Evolutionary conservation across 1,140 invertebrate species (phyloP).

Genomic region (Sipha flava): DNA sequence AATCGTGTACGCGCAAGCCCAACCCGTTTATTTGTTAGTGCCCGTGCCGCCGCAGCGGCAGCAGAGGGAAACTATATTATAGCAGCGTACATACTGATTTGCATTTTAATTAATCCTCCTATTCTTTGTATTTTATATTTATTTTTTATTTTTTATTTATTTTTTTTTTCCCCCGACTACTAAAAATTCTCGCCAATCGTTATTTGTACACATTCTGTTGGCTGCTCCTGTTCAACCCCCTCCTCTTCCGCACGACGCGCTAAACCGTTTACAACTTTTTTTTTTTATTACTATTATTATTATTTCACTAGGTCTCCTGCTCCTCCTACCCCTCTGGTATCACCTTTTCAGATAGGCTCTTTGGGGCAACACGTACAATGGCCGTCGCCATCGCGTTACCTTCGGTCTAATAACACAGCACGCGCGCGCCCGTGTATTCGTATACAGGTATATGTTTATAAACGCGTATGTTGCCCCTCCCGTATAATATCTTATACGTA

Average conservation of each 20-base stretch:
- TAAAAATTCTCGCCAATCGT: constrained; percentile 20
- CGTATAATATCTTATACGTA: background rate
- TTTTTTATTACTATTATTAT: background rate
- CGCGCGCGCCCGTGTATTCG: background rate
- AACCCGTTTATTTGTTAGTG: background rate
- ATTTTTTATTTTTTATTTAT: background rate
- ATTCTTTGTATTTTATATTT: background rate
- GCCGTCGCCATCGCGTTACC: constrained; percentile 9
- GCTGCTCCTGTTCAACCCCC: background rate
- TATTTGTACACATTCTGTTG: background rate
- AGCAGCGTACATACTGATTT: background rate
- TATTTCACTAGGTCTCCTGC: background rate
- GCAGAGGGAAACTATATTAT: background rate
- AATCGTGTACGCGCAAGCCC: background rate
- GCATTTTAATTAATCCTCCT: constrained; percentile 24
- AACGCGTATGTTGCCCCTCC: background rate
- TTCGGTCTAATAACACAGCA: background rate
- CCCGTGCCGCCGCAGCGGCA: background rate
- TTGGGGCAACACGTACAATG: constrained; percentile 12
- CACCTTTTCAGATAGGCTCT: background rate
- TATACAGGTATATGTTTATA: too few relatives aligned
- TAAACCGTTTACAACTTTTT: constrained; percentile 10
- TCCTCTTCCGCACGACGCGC: background rate
- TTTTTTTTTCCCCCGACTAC: too few relatives aligned
- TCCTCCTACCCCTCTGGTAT: background rate